Conservation (phyloP, 1,140 invertebrate genomes). For the Pseudoatta argentina region DNA sequence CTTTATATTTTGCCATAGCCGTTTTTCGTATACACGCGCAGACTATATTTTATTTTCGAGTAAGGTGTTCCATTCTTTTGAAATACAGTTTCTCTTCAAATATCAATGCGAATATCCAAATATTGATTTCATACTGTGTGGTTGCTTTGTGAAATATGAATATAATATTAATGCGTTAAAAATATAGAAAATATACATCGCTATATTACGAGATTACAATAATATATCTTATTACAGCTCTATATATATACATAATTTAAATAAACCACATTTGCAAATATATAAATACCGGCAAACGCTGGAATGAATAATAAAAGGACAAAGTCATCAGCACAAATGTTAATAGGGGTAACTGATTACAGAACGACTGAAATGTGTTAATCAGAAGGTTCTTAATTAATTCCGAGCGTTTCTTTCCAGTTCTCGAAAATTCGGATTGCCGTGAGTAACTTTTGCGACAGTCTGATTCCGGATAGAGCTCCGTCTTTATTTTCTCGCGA, state of each 20-base stretch:
- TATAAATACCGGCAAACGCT: background rate
- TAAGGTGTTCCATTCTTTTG: background rate
- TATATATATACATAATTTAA: background rate
- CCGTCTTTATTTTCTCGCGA: constrained; percentile 59
- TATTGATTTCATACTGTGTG: constrained; percentile 2
- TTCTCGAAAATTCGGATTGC: constrained; percentile 24
- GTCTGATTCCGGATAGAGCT: background rate
- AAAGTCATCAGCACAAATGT: background rate
- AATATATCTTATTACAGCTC: constrained; percentile 7
- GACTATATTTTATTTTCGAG: constrained; percentile 15
- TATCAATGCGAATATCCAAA: background rate
- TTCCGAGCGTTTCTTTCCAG: constrained; percentile 2
- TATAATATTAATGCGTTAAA: background rate
- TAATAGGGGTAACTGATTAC: constrained; percentile 24
- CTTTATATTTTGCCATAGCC: background rate
- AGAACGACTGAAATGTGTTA: constrained; percentile 15
- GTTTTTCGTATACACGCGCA: background rate
- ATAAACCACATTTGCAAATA: background rate
- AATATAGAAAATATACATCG: background rate
- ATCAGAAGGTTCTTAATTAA: constrained; percentile 46
- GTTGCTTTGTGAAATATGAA: constrained; percentile 7
- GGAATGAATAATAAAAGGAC: background rate
- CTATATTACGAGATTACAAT: background rate
- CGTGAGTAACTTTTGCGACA: constrained; percentile 22
- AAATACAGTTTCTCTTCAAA: background rate